Percentiles rank a stretch among this genome's conserved stretches.
These are phyloP conservation scores for Mormyrus proboscirostris DNA, from an alignment of 2,797 vertebrate genomes.

Conservation along the genomic window DNA sequence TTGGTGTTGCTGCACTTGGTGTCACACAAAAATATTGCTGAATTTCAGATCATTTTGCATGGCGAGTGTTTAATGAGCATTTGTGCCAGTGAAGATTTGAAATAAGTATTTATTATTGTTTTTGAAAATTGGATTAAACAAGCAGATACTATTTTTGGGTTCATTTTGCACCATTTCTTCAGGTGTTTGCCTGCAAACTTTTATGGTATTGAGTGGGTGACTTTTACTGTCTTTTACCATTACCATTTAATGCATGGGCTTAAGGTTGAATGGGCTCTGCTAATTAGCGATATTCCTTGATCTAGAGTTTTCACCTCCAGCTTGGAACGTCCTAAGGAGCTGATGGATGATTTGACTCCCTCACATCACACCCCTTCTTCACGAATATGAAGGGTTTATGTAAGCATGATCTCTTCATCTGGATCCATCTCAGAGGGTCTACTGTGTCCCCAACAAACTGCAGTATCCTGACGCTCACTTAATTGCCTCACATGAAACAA, in stretches of 20 bases:
- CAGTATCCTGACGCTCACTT: not conserved
- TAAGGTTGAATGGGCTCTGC: not conserved
- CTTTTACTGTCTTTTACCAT: not conserved
- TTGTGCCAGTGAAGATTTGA: slow-evolving; percentile 38
- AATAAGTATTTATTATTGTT: not conserved
- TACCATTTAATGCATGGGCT: not conserved
- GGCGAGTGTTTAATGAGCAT: not conserved
- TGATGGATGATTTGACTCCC: not conserved
- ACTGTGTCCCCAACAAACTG: not conserved
- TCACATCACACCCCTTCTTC: not conserved
- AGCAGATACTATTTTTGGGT: slow-evolving; percentile 28
- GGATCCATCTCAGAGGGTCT: not conserved
- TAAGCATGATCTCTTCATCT: not conserved
- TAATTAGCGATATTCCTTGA: not conserved
- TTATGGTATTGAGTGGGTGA: not conserved
- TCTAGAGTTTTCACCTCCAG: not conserved
- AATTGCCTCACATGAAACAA: not conserved
- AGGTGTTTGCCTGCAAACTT: slow-evolving; percentile 31
- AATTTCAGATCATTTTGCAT: not conserved
- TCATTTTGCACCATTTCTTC: slow-evolving; percentile 17
- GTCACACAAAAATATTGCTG: not conserved
- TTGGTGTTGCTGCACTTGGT: not conserved
- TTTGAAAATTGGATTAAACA: not conserved
- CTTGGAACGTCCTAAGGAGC: not conserved
- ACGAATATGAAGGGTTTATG: not conserved